Base-by-base conservation (phyloP, 37 sponge, comb jelly and placozoan species). In the Ephydatia muelleri region DNA sequence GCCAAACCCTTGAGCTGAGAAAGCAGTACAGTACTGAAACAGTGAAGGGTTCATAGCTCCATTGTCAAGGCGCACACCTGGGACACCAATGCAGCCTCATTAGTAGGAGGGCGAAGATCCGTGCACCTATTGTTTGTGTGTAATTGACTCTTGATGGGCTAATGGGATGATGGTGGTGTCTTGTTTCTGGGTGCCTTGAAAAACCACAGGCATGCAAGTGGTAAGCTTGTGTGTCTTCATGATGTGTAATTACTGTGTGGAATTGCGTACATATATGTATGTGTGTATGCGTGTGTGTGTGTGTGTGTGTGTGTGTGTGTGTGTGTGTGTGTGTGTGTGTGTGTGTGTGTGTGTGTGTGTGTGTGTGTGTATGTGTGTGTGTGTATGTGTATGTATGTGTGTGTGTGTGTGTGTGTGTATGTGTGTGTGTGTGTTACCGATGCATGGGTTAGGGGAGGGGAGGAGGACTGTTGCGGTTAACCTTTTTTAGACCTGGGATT, bases 271-370 rank as follows among this genome's bases (percentile, higher is more conserved):
- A 57, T 57, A 1, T 16, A 14, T 1, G 16, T 57, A 21, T 57
- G 57, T 31, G 12, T 16, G 16, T 1, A 57, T 57, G 57, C 16
- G 57, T 31, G 57, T 68, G 73, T 82, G 75, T 82, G 69, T 82
- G 57, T 82, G 74, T 73, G 74, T 72, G 69, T 73, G 65, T 39
- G 38, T 78, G 65, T 77, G 57, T 77, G 57, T 77, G 78, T 77
- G 78, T 77, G 78, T 43, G 78, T 77, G 78, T 77, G 78, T 38
- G 78, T 48, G 49, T 77, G 78, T 77, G 57, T 77, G 49, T 78
- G 70, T 81, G 71, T 67, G 39, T 35, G 71, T 68, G 64, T 78
- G 32, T 12, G 32, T 78, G 32, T 57, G 47, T 78, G 64, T 35
- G 67, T 27, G 29, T 14, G 29, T 29, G 49, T 78, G 22, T 35